Evolutionary conservation across 2,113 vertebrate species (phyloP).

Genomic region (Cariama cristata): DNA sequence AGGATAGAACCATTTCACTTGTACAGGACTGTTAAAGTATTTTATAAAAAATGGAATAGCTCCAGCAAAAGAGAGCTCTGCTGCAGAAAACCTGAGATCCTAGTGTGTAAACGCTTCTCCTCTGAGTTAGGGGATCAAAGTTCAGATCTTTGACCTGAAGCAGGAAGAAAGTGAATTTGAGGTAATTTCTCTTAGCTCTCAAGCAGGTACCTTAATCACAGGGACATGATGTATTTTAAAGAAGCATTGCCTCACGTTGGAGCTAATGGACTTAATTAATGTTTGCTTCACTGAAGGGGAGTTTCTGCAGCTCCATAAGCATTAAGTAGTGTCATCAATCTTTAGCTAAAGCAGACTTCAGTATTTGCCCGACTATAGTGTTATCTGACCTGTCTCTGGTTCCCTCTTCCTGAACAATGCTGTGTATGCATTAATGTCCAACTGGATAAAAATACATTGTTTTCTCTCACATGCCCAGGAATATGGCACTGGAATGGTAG

Average conservation of each 20-base stretch:
- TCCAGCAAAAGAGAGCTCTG: neutral
- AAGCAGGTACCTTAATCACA: conserved; percentile 16
- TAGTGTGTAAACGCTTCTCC: neutral
- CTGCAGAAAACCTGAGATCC: neutral
- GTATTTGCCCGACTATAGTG: neutral
- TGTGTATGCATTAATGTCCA: neutral
- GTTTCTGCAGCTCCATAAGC: neutral
- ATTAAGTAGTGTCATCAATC: neutral
- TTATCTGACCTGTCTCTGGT: neutral
- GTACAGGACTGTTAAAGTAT: neutral
- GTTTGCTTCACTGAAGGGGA: conserved; percentile 9
- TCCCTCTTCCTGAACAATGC: neutral
- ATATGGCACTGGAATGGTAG: neutral
- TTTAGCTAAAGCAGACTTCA: neutral
- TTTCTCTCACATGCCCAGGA: neutral
- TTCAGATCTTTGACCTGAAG: neutral
- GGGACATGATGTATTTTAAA: neutral
- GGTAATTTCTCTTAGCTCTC: neutral
- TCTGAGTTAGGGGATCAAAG: neutral
- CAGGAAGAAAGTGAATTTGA: neutral
- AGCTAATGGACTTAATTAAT: conserved; percentile 22
- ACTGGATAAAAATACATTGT: neutral
- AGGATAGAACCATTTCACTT: neutral
- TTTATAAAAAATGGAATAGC: neutral
- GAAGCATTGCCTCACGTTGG: neutral